These are phyloP conservation scores for Anastrepha ludens DNA, from an alignment of 1,140 invertebrate species.

Conservation along the genomic window DNA sequence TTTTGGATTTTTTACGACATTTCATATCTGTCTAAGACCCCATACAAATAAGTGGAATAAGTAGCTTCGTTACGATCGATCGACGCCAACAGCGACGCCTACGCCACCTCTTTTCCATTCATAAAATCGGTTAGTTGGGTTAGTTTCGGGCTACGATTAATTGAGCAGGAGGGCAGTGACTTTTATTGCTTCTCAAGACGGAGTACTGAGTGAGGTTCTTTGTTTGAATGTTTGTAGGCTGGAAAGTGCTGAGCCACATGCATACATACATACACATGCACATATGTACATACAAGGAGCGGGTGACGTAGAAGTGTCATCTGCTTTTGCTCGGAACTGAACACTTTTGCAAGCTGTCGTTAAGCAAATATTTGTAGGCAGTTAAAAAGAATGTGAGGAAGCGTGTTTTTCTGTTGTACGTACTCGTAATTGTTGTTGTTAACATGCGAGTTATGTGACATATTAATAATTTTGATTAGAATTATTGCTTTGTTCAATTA, in stretches of 20 bases:
- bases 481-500: constrained; percentile 40
- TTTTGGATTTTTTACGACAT: no score
- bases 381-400: neutral
- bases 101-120: neutral
- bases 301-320: neutral
- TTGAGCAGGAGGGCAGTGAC: neutral
- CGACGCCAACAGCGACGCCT: neutral
- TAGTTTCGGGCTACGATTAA: neutral
- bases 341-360: constrained; percentile 32
- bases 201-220: constrained; percentile 8
- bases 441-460: constrained; percentile 7
- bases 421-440: neutral
- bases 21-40: no score
- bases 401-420: neutral
- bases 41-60: neutral
- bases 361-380: constrained; percentile 43
- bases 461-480: constrained; percentile 47
- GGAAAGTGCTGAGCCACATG: neutral
- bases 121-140: neutral
- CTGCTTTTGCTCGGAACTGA: neutral
- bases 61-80: neutral
- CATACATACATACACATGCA: neutral
- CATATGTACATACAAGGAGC: neutral
- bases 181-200: constrained; percentile 9
- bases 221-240: constrained; percentile 37